Evolutionary conservation across 2,797 vertebrate species (phyloP).

Genomic region (Luscinia megarhynchos): DNA sequence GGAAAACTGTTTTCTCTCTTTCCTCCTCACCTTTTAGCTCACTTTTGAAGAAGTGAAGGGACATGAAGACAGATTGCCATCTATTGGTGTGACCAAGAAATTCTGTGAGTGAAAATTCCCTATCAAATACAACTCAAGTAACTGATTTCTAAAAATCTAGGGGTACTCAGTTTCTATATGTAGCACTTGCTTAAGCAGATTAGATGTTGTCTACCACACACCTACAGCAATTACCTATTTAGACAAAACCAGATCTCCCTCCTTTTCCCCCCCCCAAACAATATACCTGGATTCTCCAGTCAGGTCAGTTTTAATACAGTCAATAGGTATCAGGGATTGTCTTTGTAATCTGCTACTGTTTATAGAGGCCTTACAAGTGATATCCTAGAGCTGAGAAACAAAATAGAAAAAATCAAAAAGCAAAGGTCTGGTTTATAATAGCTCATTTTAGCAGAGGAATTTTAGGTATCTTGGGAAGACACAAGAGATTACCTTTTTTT

Average conservation of each 20-base stretch:
- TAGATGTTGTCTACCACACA: not conserved
- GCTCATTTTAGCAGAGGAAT: not conserved
- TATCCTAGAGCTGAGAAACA: not conserved
- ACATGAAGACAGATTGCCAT: conserved; percentile 63
- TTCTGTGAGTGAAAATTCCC: not conserved
- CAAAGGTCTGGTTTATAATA: not conserved
- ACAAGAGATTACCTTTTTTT: not conserved
- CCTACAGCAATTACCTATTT: not conserved
- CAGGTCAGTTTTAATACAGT: not conserved
- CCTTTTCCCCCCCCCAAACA: not conserved
- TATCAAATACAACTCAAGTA: not conserved
- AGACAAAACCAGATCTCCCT: not conserved
- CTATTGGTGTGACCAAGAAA: conserved; percentile 64
- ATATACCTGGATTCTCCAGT: not conserved
- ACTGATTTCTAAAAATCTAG: not conserved
- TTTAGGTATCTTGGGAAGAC: not conserved
- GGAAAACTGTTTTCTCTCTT: conserved; percentile 40
- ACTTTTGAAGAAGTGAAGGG: not conserved
- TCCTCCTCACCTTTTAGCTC: not conserved
- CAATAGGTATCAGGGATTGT: not conserved
- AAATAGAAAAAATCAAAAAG: not conserved
- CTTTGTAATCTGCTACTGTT: not conserved
- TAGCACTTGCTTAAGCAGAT: not conserved
- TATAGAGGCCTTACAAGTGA: not conserved
- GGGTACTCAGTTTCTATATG: not conserved